Conservation (phyloP, 2,888 invertebrate species). For the Punctoribates punctum region DNA sequence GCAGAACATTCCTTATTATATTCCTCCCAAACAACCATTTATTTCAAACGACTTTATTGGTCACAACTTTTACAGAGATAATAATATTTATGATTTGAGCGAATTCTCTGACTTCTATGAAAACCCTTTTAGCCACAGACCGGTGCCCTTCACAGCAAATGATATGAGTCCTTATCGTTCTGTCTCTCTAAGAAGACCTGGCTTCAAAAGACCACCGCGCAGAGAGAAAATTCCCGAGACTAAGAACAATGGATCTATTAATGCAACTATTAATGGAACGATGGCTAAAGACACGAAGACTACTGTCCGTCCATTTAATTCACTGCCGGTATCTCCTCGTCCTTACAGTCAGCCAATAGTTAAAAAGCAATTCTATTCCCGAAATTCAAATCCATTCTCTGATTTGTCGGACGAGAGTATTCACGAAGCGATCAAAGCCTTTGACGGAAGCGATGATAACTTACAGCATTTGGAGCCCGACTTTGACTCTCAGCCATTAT, state of each 20-base stretch:
- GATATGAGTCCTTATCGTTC: conserved; percentile 10
- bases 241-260: neutral
- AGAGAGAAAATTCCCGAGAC: neutral
- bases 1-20: conserved; percentile 16
- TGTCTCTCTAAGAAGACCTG: conserved; percentile 14
- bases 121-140: neutral
- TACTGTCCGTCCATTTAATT: neutral
- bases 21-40: neutral
- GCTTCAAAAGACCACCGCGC: conserved; percentile 9
- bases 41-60: neutral
- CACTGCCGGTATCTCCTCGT: conserved; percentile 8
- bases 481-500: conserved; percentile 7
- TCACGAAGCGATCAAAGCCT: neutral
- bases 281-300: neutral
- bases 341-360: neutral
- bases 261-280: neutral
- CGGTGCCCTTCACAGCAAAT: neutral
- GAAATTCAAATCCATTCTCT: conserved; percentile 2
- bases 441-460: neutral
- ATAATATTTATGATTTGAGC: conserved; percentile 21
- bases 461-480: neutral
- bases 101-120: conserved; percentile 13
- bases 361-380: neutral
- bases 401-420: conserved; percentile 5
- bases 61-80: neutral